Evolutionary conservation across 2,888 invertebrate species (phyloP), one percentile per base, ranked within the genome.

Genomic region (Argyra leucocephala): DNA sequence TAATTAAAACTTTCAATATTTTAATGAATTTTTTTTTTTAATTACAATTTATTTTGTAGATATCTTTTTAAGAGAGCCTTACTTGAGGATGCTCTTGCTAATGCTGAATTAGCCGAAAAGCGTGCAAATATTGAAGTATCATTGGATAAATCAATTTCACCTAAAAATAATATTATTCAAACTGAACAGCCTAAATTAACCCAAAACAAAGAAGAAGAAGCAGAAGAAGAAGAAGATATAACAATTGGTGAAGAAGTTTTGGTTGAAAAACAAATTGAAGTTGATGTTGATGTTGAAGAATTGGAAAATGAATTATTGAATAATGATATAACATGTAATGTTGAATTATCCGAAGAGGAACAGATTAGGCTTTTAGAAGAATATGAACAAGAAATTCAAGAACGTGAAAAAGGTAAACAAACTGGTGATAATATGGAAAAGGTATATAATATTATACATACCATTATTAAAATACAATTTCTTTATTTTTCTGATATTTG

Each of bases 51-150:
- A 59, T 60, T n/a, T 70, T 68, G 0, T 72, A 85, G 85, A 63
- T 93, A 91, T 77, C 83, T 91, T 73, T 93, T 90, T 81, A 88
- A 89, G 74, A 87, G 90, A 74, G 89, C 90, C n/a, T 79, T 90
- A 62, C 79, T 91, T 2, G 87, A 90, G 73, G 86, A 89, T 76
- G 85, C 88, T 3, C 82, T 91, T 71, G 88, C 88, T 9, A 85
- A 88, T 36, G 84, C 86, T 67, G 82, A 88, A 63, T 85, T 85
- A 59, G 72, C 73, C 74, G 72, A 84, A 76, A 78, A 83, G 75
- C 69, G 80, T 76, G 71, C 74, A 78, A 71, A 76, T 80, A 59
- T 79, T 36, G 68, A 68, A 62, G 15, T 65, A 7, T 57, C 67
- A 22, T 68, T 66, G 26, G 67, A 61, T 15, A 67, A 68, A 62